Evolutionary conservation across 2,888 invertebrate species (phyloP).

Genomic region (Archips crataeganus): DNA sequence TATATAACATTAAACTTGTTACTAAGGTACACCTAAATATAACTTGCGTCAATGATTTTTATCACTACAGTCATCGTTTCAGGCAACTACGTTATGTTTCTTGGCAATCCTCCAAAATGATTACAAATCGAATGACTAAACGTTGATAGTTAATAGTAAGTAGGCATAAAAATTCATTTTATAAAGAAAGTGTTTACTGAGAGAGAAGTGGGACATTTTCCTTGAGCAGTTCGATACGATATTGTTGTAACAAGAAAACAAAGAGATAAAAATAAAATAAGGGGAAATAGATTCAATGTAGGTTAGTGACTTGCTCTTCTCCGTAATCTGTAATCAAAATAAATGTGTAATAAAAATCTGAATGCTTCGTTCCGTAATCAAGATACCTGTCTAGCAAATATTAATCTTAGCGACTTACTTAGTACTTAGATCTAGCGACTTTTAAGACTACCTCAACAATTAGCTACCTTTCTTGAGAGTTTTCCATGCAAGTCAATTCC

Average conservation of each 20-base stretch:
- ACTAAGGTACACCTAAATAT: background rate
- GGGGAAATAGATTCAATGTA: constrained; percentile 1
- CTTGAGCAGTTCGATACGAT: background rate
- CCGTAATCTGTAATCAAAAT: background rate
- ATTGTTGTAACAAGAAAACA: background rate
- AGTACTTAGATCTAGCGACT: too few species aligned
- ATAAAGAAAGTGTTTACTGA: background rate
- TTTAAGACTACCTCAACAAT: too few species aligned
- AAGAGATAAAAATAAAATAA: constrained; percentile 1
- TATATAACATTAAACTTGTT: background rate
- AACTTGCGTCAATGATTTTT: constrained; percentile 14
- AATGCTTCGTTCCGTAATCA: background rate
- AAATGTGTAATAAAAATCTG: background rate
- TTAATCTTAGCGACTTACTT: too few species aligned
- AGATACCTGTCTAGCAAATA: background rate
- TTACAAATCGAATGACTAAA: constrained; percentile 9
- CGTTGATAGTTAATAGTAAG: background rate
- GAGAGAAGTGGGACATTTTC: background rate
- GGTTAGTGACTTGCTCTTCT: constrained; percentile 9
- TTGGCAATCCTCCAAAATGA: constrained; percentile 14
- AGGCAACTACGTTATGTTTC: background rate
- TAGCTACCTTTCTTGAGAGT: too few species aligned
- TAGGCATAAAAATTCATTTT: background rate
- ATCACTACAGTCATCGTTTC: constrained; percentile 9
- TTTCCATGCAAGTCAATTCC: too few species aligned